phyloP scores from a whole-genome alignment of 2,888 invertebrate genomes.

The Sphinx pinastri region DNA sequence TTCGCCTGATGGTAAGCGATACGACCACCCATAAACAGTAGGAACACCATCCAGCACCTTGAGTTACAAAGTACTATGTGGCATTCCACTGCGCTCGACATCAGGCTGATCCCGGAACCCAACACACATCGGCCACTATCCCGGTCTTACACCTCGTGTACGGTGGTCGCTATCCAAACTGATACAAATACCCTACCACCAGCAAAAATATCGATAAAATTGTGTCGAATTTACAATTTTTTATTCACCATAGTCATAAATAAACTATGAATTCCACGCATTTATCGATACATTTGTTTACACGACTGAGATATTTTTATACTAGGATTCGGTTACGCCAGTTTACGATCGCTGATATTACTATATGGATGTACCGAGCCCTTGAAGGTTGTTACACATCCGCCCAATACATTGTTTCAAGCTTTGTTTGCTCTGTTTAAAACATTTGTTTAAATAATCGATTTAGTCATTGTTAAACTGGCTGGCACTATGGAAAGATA shows the following conservation, averaged over 20 bases:
- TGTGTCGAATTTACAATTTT: background rate
- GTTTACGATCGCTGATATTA: background rate
- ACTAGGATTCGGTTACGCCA: background rate
- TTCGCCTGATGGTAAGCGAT: too few relatives aligned
- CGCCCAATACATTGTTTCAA: constrained; percentile 3
- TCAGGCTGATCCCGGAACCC: too few relatives aligned
- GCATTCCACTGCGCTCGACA: too few relatives aligned
- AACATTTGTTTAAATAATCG: background rate
- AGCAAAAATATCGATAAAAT: background rate
- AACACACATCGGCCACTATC: too few relatives aligned
- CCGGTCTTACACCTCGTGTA: too few relatives aligned
- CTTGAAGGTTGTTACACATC: constrained; percentile 11
- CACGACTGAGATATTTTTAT: constrained; percentile 14
- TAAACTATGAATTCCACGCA: constrained; percentile 11
- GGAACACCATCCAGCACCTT: too few relatives aligned
- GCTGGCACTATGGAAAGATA: background rate
- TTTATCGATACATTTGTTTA: constrained; percentile 10
- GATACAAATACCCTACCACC: background rate
- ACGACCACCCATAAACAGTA: too few relatives aligned
- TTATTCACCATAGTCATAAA: background rate
- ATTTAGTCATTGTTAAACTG: background rate
- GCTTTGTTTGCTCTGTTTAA: background rate
- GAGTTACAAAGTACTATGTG: too few relatives aligned
- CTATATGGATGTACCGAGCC: constrained; percentile 2
- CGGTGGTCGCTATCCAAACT: too few relatives aligned